Percentiles rank a stretch among this genome's conserved stretches.
Conservation (phyloP, 2,113 vertebrate genomes). For the Nyctereutes procyonoides region DNA sequence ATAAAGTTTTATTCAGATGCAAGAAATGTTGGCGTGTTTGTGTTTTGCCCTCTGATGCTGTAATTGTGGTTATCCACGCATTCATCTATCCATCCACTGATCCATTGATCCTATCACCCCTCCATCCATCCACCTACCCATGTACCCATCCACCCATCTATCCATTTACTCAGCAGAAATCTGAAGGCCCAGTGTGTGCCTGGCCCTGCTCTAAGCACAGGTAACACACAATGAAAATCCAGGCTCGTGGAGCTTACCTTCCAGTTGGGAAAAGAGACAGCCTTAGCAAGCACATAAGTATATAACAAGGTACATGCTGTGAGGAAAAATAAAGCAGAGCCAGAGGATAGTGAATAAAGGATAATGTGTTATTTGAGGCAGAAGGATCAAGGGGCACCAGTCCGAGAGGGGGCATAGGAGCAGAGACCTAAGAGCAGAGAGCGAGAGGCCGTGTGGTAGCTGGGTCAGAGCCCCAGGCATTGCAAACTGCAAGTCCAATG, state of each 20-base stretch:
- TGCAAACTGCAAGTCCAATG: background rate
- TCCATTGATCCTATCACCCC: too few species aligned
- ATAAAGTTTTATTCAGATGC: background rate
- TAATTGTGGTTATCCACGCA: background rate
- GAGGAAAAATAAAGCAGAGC: background rate
- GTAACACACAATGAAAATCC: background rate
- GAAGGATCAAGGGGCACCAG: background rate
- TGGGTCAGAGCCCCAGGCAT: background rate
- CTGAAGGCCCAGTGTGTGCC: background rate
- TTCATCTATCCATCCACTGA: too few species aligned
- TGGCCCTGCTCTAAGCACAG: background rate
- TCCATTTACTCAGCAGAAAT: background rate
- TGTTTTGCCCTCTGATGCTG: background rate
- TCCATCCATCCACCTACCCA: background rate
- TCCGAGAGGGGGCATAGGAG: background rate
- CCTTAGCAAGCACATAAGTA: background rate
- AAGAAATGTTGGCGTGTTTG: background rate
- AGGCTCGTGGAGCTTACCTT: background rate
- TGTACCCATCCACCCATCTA: background rate
- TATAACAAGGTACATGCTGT: background rate
- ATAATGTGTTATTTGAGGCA: background rate
- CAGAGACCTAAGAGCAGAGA: background rate
- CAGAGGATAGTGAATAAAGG: background rate
- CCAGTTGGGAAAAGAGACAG: background rate
- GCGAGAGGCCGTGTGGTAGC: accelerated